Percentiles rank a stretch among this genome's conserved stretches.
These are phyloP conservation scores for Octopus sinensis DNA, from an alignment of 1,140 invertebrate species.

Conservation along the genomic window DNA sequence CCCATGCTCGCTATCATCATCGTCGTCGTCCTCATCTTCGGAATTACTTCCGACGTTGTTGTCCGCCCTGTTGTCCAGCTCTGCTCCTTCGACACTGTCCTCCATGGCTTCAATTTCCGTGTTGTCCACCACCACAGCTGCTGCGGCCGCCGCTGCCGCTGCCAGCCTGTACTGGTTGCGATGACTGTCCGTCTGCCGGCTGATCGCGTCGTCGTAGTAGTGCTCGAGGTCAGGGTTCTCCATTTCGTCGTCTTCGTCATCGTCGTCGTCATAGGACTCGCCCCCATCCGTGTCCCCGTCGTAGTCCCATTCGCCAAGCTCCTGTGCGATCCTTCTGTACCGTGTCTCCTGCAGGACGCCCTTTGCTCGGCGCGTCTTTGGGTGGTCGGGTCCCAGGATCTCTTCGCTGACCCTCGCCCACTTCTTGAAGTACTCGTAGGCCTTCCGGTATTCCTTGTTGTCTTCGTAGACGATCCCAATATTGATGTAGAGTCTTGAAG, in stretches of 20 bases:
- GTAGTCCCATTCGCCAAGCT: conserved; percentile 46
- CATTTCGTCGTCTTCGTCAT: conserved; percentile 40
- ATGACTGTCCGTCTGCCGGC: conserved; percentile 18
- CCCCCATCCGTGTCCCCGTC: conserved; percentile 29
- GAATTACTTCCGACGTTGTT: conserved; percentile 30
- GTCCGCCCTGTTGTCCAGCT: conserved; percentile 14
- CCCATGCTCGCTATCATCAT: conserved; percentile 30
- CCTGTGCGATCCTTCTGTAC: conserved; percentile 48
- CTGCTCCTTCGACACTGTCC: background rate
- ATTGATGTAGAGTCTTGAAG: conserved; percentile 55
- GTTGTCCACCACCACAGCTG: conserved; percentile 10
- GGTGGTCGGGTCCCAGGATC: conserved; percentile 53
- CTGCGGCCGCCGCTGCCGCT: conserved; percentile 16
- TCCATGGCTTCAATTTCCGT: background rate
- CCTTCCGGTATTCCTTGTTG: conserved; percentile 53
- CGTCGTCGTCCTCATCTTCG: conserved; percentile 1
- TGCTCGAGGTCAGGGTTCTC: conserved; percentile 46
- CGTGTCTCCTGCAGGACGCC: conserved; percentile 51
- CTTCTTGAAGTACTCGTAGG: conserved; percentile 56
- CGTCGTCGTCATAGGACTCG: conserved; percentile 32
- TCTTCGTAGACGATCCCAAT: conserved; percentile 57
- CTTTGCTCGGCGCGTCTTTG: conserved; percentile 53
- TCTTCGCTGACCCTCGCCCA: conserved; percentile 55
- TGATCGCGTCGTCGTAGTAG: conserved; percentile 43
- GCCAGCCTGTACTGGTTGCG: conserved; percentile 26